These are phyloP conservation scores for Xanthia icteritia DNA, from an alignment of 2,888 invertebrate species.

Conservation along the genomic window DNA sequence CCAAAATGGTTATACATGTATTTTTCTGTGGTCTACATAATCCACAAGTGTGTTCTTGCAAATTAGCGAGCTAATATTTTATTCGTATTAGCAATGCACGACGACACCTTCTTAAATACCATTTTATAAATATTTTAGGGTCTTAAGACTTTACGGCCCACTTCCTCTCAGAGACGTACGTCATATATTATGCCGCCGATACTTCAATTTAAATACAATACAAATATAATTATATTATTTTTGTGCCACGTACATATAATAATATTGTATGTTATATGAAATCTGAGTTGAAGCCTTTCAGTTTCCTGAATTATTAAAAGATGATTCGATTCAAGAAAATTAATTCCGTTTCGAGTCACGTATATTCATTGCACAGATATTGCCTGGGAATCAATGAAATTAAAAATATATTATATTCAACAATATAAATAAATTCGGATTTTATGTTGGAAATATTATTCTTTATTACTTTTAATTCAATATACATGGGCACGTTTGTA, in stretches of 20 bases:
- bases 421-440: neutral
- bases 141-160: no score
- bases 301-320: conserved; percentile 26
- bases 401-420: neutral
- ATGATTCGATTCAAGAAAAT: conserved; percentile 23
- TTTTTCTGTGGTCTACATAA: neutral
- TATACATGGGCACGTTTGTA: neutral
- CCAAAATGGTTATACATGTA: neutral
- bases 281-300: conserved; percentile 21
- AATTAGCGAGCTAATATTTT: neutral
- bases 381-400: neutral
- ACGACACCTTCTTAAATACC: neutral
- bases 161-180: neutral
- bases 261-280: neutral
- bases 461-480: neutral
- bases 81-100: neutral
- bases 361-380: neutral
- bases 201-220: neutral
- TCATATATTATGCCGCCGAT: neutral
- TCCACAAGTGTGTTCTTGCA: no score
- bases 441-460: conserved; percentile 20
- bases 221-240: neutral
- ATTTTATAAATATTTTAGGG: neutral
- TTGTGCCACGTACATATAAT: neutral
- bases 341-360: conserved; percentile 6